phyloP scores from a whole-genome alignment of 2,888 invertebrate species.

The Machimus atricapillus region DNA sequence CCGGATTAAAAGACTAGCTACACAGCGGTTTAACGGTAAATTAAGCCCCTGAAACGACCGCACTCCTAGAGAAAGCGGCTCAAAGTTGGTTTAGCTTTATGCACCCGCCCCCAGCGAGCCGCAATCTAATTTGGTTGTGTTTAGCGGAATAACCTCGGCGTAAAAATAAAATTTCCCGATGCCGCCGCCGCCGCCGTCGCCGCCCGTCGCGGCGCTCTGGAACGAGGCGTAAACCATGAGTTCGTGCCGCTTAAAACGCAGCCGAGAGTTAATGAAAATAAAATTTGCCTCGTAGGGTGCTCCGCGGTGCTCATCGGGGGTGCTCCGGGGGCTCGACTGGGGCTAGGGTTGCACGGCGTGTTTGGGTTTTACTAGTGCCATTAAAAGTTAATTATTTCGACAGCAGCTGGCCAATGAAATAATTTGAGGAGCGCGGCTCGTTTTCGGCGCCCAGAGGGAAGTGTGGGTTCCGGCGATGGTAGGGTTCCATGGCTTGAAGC shows the following conservation, averaged over 20 bases:
- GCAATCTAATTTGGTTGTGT: background rate
- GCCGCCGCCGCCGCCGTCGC: no score
- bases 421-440: background rate
- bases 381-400: conserved; percentile 10
- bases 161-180: background rate
- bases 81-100: background rate
- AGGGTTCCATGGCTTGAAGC: background rate
- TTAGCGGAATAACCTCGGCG: background rate
- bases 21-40: conserved; percentile 13
- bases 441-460: background rate
- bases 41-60: background rate
- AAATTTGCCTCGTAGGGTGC: background rate
- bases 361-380: conserved; percentile 4
- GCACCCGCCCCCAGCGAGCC: background rate
- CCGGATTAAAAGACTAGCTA: background rate
- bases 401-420: background rate
- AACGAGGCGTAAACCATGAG: background rate
- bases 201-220: background rate
- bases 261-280: conserved; percentile 22
- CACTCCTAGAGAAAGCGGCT: background rate
- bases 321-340: background rate
- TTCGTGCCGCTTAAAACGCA: background rate
- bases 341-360: background rate
- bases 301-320: background rate
- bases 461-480: background rate